Evolutionary conservation across 64 coral and sea anemone genomes (phyloP).

Genomic region (Hydrozoanthus tunicans): DNA sequence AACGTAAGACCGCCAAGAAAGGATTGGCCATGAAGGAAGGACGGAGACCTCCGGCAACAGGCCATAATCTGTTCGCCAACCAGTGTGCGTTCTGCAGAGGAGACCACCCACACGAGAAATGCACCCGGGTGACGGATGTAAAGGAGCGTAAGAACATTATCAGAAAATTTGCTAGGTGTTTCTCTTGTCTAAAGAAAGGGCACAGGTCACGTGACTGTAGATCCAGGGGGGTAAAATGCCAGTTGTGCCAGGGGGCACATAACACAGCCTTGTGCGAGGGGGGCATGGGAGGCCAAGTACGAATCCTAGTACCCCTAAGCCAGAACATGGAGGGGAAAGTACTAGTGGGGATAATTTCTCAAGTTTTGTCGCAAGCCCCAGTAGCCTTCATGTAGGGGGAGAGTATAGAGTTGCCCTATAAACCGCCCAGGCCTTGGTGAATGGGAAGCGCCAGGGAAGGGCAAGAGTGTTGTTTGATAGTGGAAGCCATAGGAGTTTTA

Average conservation of each 20-base stretch:
- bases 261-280: slow-evolving; percentile 31
- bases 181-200: not conserved
- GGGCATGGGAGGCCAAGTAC: not conserved
- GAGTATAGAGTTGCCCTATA: slow-evolving; percentile 21
- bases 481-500: slow-evolving; percentile 5
- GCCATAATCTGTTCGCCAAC: slow-evolving; percentile 1
- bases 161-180: slow-evolving; percentile 1
- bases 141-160: slow-evolving; percentile 42
- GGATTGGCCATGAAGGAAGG: not conserved
- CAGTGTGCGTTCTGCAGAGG: slow-evolving; percentile 44
- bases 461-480: slow-evolving; percentile 11
- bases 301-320: not conserved
- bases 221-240: not conserved
- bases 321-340: not conserved
- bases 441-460: not conserved
- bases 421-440: slow-evolving; percentile 31
- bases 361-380: slow-evolving; percentile 2
- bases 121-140: not conserved
- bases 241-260: slow-evolving; percentile 27
- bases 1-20: slow-evolving; percentile 10
- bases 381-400: slow-evolving; percentile 33
- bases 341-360: slow-evolving; percentile 2
- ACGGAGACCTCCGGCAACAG: slow-evolving; percentile 4
- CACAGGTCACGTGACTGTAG: not conserved
- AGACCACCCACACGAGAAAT: slow-evolving; percentile 34